Conservation (phyloP, 1,140 invertebrate genomes). For the Manduca sexta region DNA sequence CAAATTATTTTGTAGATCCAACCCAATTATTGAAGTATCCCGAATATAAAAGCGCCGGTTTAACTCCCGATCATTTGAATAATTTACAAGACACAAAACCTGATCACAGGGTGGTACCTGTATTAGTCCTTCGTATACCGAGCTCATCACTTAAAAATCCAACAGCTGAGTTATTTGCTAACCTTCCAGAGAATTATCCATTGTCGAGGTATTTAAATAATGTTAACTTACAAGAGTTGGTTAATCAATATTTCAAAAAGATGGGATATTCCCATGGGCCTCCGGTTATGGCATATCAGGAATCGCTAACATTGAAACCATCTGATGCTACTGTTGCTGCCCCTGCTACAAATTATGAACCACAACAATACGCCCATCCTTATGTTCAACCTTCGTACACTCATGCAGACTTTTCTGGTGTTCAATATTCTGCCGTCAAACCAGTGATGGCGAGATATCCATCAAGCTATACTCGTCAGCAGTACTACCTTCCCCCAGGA, state of each 20-base stretch:
- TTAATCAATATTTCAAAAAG: constrained; percentile 64
- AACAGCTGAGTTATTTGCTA: constrained; percentile 69
- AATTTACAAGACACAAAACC: constrained; percentile 40
- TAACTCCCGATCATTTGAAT: constrained; percentile 51
- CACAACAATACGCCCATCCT: constrained; percentile 51
- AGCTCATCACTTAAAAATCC: constrained; percentile 73
- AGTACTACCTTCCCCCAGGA: constrained; percentile 37
- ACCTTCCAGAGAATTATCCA: constrained; percentile 72
- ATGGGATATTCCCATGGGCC: constrained; percentile 53
- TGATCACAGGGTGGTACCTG: constrained; percentile 67
- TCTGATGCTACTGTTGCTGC: constrained; percentile 13
- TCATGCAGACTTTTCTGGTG: constrained; percentile 54
- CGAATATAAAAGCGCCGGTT: constrained; percentile 56
- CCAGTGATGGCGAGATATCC: constrained; percentile 62
- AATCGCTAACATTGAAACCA: constrained; percentile 16
- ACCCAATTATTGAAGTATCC: constrained; percentile 59
- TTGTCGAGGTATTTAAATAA: constrained; percentile 70
- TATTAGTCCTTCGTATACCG: constrained; percentile 73
- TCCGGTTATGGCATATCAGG: constrained; percentile 52
- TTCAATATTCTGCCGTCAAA: constrained; percentile 62
- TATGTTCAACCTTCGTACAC: constrained; percentile 55
- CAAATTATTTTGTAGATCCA: constrained; percentile 63
- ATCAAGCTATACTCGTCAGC: constrained; percentile 37
- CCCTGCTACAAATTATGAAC: constrained; percentile 23
- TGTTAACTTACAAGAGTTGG: constrained; percentile 68